Percentiles rank a stretch among this genome's conserved stretches.
Evolutionary conservation across 2,113 vertebrate genomes (phyloP).

Genomic region (Albula goreensis): DNA sequence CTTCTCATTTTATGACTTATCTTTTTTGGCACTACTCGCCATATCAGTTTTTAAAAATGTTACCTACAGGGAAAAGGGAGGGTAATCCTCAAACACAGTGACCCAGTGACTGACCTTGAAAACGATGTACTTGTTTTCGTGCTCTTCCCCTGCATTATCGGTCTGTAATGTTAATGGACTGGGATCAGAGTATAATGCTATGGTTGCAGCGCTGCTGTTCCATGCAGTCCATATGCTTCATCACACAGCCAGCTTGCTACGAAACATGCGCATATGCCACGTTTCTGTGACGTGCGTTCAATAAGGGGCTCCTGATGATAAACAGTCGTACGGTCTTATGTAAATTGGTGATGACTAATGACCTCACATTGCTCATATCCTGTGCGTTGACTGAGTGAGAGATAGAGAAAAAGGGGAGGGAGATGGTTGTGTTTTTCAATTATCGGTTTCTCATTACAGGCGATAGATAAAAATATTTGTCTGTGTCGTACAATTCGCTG

Average conservation of each 20-base stretch:
- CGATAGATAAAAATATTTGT: slow-evolving; percentile 51
- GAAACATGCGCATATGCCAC: not conserved
- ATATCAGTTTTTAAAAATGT: not conserved
- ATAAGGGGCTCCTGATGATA: not conserved
- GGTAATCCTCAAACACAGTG: not conserved
- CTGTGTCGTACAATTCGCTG: slow-evolving; percentile 14
- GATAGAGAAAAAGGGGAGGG: not conserved
- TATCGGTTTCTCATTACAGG: slow-evolving; percentile 52
- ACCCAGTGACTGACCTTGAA: not conserved
- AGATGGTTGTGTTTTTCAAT: slow-evolving; percentile 47
- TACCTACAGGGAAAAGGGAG: not conserved
- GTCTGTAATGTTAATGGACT: not conserved
- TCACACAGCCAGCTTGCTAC: not conserved
- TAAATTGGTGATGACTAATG: not conserved
- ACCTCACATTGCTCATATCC: not conserved
- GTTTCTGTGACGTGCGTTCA: not conserved
- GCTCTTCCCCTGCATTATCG: not conserved
- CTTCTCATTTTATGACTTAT: not conserved
- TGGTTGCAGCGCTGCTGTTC: not conserved
- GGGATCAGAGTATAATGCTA: not conserved
- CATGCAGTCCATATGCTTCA: not conserved
- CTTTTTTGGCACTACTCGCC: not conserved
- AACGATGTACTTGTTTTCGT: not conserved
- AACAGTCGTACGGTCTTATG: not conserved
- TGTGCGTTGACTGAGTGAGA: slow-evolving; percentile 1